These are phyloP conservation scores for Hemiprocne comata DNA, from an alignment of 2,113 vertebrate species.

Conservation along the genomic window DNA sequence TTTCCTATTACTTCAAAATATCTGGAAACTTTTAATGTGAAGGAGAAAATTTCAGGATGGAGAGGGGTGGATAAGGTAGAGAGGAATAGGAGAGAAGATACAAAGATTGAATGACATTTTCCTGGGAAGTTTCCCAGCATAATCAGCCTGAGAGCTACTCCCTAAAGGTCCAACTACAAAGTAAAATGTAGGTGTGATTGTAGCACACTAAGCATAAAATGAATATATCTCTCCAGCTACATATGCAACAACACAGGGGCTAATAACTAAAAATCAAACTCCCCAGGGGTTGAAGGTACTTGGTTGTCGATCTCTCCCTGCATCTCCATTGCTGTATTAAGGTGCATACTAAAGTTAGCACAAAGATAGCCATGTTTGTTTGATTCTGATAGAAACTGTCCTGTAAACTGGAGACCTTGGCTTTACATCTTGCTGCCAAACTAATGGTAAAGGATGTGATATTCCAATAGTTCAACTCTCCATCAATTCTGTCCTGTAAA, in stretches of 20 bases:
- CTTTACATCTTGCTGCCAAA: neutral
- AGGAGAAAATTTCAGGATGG: constrained; percentile 1
- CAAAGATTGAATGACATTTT: constrained; percentile 5
- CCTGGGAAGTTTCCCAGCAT: neutral
- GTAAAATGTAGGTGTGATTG: neutral
- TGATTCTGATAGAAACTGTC: neutral
- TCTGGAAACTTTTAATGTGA: neutral
- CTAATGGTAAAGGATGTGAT: neutral
- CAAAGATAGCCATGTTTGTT: neutral
- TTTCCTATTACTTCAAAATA: constrained; percentile 8
- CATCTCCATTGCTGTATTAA: neutral
- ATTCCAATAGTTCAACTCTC: neutral
- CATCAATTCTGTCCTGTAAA: neutral
- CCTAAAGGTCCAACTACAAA: neutral
- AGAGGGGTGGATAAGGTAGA: neutral
- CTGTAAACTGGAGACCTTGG: neutral
- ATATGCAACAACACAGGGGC: neutral
- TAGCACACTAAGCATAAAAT: neutral
- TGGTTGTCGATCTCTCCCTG: neutral
- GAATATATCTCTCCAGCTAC: neutral
- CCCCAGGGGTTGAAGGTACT: neutral
- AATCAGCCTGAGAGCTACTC: constrained; percentile 10
- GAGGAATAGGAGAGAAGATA: neutral
- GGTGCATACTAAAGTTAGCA: neutral
- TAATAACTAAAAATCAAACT: neutral